Percentiles rank a stretch among this genome's conserved stretches.
phyloP scores from a whole-genome alignment of 2,113 vertebrate species.

The Deroptyus accipitrinus region DNA sequence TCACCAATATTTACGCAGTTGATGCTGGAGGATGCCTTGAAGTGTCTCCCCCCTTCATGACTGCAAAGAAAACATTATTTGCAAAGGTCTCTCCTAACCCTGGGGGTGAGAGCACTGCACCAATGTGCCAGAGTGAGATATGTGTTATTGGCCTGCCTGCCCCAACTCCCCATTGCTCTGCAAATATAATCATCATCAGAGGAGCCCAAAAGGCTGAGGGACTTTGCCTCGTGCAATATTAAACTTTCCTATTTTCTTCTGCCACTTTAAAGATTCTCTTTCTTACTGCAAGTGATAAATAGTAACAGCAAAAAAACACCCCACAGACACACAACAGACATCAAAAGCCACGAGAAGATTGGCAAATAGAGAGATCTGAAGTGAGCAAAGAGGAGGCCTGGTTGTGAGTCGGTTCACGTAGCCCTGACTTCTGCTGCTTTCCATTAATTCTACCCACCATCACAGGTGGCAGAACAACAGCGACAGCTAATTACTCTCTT shows the following conservation, averaged over 20 bases:
- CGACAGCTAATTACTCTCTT: conserved; percentile 60
- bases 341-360: conserved; percentile 55
- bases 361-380: conserved; percentile 64
- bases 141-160: neutral
- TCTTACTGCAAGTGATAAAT: conserved; percentile 60
- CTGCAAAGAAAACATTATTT: neutral
- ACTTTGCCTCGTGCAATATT: conserved; percentile 57
- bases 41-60: neutral
- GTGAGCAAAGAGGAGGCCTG: conserved; percentile 35
- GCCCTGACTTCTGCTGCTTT: conserved; percentile 49
- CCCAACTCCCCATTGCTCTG: neutral
- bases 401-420: conserved; percentile 65
- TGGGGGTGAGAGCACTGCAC: neutral
- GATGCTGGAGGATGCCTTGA: neutral
- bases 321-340: conserved; percentile 62
- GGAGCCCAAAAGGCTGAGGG: conserved; percentile 16
- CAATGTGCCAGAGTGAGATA: neutral
- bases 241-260: conserved; percentile 49
- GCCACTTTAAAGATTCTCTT: conserved; percentile 68
- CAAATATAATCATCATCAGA: neutral
- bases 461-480: conserved; percentile 28
- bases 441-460: conserved; percentile 49
- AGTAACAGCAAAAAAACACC: conserved; percentile 49
- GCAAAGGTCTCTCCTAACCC: neutral
- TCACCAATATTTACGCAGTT: neutral